Evolutionary conservation across 30 jellyfish, hydroid and myxozoan genomes (phyloP).

Genomic region (Chrysaora quinquecirrha): DNA sequence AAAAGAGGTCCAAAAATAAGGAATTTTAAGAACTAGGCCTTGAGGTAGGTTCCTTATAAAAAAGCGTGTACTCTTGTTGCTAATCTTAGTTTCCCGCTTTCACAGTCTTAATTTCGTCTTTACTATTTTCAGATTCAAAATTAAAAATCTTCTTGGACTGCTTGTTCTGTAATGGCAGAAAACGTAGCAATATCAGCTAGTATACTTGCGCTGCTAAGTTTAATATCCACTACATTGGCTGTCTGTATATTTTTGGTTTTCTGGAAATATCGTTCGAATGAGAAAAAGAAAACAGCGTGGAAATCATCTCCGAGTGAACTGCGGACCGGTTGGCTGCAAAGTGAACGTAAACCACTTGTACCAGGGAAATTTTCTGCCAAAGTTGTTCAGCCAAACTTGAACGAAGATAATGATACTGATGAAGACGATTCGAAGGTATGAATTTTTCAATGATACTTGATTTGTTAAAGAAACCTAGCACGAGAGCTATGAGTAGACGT

Average conservation of each 20-base stretch:
- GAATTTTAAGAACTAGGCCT: too few species aligned
- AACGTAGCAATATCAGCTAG: slow-evolving; percentile 61
- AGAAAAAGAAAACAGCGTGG: slow-evolving; percentile 58
- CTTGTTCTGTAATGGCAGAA: slow-evolving; percentile 15
- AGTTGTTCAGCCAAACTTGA: slow-evolving; percentile 74
- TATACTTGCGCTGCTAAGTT: slow-evolving; percentile 66
- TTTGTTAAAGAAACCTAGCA: not conserved
- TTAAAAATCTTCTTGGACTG: too few species aligned
- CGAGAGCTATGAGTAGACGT: not conserved
- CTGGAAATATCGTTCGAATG: slow-evolving; percentile 62
- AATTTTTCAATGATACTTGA: too few species aligned
- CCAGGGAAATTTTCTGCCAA: slow-evolving; percentile 89
- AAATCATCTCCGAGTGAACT: slow-evolving; percentile 46
- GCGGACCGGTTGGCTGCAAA: slow-evolving; percentile 73
- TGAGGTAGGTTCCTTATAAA: too few species aligned
- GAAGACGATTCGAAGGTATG: too few species aligned
- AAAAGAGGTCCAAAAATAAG: too few species aligned
- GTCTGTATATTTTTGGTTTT: slow-evolving; percentile 73
- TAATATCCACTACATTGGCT: slow-evolving; percentile 45
- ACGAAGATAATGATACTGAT: too few species aligned
- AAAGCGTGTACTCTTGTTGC: too few species aligned
- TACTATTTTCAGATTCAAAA: too few species aligned
- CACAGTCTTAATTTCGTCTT: too few species aligned
- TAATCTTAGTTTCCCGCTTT: too few species aligned
- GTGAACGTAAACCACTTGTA: slow-evolving; percentile 83